Percentiles rank a stretch among this genome's conserved stretches.
Evolutionary conservation across 1,140 invertebrate genomes (phyloP).

Genomic region (Drosophila tropicalis): DNA sequence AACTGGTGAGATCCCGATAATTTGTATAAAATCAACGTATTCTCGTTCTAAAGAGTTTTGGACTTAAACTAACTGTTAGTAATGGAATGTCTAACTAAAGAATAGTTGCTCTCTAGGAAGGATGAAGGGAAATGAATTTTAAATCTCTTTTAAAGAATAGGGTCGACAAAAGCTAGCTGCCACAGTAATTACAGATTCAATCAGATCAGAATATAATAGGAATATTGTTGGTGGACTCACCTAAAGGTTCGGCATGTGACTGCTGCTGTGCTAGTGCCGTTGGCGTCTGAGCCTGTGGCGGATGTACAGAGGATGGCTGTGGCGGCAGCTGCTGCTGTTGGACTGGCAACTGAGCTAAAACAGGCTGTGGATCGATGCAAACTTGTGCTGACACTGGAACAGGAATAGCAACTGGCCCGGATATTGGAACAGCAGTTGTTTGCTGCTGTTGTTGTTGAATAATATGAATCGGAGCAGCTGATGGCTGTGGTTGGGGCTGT

Average conservation of each 20-base stretch:
- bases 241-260: conserved; percentile 35
- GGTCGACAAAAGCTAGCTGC: too few species aligned
- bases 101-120: too few species aligned
- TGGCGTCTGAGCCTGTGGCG: conserved; percentile 22
- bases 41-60: too few species aligned
- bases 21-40: too few species aligned
- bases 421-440: conserved; percentile 45
- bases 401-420: conserved; percentile 20
- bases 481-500: conserved; percentile 28
- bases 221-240: conserved; percentile 24
- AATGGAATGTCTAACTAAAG: too few species aligned
- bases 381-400: conserved; percentile 39
- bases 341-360: conserved; percentile 1
- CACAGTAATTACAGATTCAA: background rate
- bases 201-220: background rate
- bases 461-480: conserved; percentile 22
- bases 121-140: too few species aligned
- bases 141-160: too few species aligned
- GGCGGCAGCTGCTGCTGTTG: conserved; percentile 9
- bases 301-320: conserved; percentile 10
- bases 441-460: conserved; percentile 27
- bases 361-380: conserved; percentile 46
- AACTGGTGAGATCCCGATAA: too few species aligned
- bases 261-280: conserved; percentile 34
- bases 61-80: too few species aligned